A percentile compares a stretch with the other conserved stretches of the same genome.
These are phyloP conservation scores for Leptinotarsa peninsularis DNA, from an alignment of 2,888 invertebrate species.

Conservation along the genomic window DNA sequence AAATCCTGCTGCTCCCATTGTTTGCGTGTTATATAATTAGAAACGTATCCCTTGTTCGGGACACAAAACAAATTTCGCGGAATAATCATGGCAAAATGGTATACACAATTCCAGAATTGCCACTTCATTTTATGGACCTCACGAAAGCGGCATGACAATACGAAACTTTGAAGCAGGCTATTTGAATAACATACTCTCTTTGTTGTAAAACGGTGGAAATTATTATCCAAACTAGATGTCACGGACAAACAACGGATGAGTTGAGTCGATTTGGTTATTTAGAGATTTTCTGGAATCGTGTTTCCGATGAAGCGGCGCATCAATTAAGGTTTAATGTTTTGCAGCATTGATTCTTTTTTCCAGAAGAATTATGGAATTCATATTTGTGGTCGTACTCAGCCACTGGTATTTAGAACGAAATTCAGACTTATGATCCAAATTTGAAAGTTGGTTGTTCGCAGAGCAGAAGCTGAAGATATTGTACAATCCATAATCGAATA, in stretches of 20 bases:
- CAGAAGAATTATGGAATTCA: neutral
- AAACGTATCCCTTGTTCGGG: conserved; percentile 4
- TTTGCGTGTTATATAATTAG: neutral
- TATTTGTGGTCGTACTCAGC: no score
- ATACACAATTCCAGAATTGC: neutral
- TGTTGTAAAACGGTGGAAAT: neutral
- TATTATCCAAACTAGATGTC: neutral
- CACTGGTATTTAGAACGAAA: no score
- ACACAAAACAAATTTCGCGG: conserved; percentile 6
- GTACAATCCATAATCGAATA: no score
- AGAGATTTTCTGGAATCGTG: neutral
- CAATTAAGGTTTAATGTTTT: neutral
- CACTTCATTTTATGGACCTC: neutral
- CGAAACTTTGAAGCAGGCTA: neutral
- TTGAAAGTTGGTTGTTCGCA: no score
- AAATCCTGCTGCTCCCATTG: conserved; percentile 1
- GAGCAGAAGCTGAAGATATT: no score
- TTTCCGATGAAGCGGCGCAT: neutral
- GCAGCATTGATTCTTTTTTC: neutral
- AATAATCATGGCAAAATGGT: conserved; percentile 3
- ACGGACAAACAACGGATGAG: neutral
- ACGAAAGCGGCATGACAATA: conserved; percentile 5
- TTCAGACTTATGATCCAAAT: no score
- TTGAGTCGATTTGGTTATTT: neutral
- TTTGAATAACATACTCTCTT: conserved; percentile 6